Conservation (phyloP, 2,888 invertebrate species). For the Neoitamus cyanurus region DNA sequence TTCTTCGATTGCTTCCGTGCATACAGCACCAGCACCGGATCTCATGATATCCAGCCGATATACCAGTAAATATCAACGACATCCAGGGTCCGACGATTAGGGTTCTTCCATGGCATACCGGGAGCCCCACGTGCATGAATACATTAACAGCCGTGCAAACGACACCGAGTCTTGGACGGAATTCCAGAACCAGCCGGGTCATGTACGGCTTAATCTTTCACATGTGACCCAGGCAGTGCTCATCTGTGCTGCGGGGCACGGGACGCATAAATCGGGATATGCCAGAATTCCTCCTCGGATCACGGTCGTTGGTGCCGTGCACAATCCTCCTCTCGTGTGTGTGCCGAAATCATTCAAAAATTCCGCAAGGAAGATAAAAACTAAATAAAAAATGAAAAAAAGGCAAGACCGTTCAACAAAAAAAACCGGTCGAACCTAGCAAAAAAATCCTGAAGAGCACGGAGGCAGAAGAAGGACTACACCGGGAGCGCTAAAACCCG, state of each 20-base stretch:
- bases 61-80: background rate
- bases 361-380: background rate
- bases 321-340: background rate
- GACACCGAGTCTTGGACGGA: background rate
- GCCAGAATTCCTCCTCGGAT: background rate
- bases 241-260: background rate
- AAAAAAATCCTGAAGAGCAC: background rate
- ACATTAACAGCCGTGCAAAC: slow-evolving; percentile 1
- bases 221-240: background rate
- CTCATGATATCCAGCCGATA: background rate
- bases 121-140: background rate
- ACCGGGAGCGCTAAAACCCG: background rate
- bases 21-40: background rate
- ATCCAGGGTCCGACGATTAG: background rate
- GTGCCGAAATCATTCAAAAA: background rate
- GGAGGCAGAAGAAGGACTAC: background rate
- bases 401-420: background rate
- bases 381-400: background rate
- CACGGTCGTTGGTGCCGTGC: background rate
- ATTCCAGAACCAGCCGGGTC: background rate
- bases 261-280: background rate
- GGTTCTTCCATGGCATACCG: background rate
- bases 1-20: background rate
- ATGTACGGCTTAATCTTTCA: background rate
- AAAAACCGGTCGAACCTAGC: background rate